These are phyloP conservation scores for Erythrolamprus reginae DNA, from an alignment of 2,113 vertebrate genomes.

Conservation along the genomic window DNA sequence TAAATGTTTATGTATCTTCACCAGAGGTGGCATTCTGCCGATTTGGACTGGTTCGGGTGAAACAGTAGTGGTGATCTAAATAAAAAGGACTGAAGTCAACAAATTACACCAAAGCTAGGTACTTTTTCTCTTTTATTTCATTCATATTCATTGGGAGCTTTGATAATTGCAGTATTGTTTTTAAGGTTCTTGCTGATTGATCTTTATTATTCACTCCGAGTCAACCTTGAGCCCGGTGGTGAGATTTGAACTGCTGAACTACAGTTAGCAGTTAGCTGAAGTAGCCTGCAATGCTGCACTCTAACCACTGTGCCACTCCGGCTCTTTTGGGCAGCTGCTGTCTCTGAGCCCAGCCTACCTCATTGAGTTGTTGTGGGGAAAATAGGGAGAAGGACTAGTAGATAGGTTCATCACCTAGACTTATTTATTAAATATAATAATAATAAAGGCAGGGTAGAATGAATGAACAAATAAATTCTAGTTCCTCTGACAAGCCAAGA, in stretches of 20 bases:
- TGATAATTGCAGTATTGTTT: background rate
- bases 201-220: background rate
- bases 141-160: background rate
- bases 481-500: background rate
- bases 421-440: background rate
- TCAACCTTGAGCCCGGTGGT: too few species aligned
- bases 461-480: background rate
- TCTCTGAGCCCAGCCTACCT: background rate
- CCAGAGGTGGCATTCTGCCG: background rate
- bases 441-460: background rate
- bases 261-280: too few species aligned
- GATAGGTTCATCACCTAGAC: background rate
- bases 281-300: too few species aligned
- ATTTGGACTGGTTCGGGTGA: too few species aligned
- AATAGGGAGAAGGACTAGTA: background rate
- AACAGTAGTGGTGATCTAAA: background rate
- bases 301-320: too few species aligned
- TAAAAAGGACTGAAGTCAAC: background rate
- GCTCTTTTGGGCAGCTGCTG: background rate
- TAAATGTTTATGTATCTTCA: background rate
- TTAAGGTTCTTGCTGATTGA: background rate
- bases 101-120: background rate
- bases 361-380: background rate
- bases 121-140: background rate
- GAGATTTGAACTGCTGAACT: too few species aligned